Conservation (phyloP, 1,140 invertebrate genomes). For the Diplogasteroides magnus region DNA sequence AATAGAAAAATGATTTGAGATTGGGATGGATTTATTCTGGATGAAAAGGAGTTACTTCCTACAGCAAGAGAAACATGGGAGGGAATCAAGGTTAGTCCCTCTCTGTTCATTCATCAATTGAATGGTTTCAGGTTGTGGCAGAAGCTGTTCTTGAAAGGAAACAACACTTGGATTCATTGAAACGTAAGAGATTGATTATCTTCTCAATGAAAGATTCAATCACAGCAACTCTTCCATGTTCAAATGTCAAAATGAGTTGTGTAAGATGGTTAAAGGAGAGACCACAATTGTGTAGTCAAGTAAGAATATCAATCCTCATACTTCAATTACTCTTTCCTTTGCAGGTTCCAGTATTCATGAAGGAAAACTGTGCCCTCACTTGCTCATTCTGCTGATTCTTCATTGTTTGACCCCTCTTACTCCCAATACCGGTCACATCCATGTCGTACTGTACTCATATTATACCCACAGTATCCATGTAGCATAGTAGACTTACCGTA, state of each 20-base stretch:
- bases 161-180: background rate
- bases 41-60: constrained; percentile 49
- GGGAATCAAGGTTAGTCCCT: constrained; percentile 40
- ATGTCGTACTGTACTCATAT: background rate
- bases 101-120: background rate
- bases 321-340: constrained; percentile 12
- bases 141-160: constrained; percentile 47
- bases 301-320: constrained; percentile 7
- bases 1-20: constrained; percentile 34
- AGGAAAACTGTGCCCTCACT: constrained; percentile 49
- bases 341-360: constrained; percentile 50
- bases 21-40: constrained; percentile 54
- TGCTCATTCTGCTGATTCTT: constrained; percentile 37
- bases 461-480: background rate
- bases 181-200: constrained; percentile 2
- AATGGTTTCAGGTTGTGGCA: constrained; percentile 33
- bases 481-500: background rate
- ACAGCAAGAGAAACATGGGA: constrained; percentile 54
- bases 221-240: background rate
- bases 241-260: background rate
- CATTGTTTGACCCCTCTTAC: background rate
- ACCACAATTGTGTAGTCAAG: background rate
- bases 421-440: background rate
- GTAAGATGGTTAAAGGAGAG: background rate
- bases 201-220: background rate